Evolutionary conservation across 2,888 invertebrate species (phyloP), one percentile per base, ranked within the genome.

Genomic region (Dryococelus australis): DNA sequence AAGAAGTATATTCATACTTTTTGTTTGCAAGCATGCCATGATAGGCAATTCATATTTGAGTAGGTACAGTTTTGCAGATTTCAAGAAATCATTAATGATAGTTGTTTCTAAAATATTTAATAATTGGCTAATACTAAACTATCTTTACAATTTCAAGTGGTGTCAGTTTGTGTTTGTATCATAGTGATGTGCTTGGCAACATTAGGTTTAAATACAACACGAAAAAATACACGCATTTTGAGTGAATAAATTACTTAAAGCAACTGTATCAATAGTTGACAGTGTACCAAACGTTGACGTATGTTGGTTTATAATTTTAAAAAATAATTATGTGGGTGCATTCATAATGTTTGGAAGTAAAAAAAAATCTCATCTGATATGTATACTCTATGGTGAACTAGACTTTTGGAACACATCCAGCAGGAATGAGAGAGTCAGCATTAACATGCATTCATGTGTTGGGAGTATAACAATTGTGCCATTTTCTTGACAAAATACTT

Each of bases 221-320:
- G 4, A 35, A 35, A 35, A 35, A 35, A 3, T 35, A 35, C 35
- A 35, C 1, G 35, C 35, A 35, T 35, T 35, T 35, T 35, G 35
- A 35, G 35, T 4, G 4, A 35, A 35, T 1, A 35, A 35, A 35
- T 20, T 65, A 16, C 20, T 24, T 85, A 43, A 85, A 47, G 85
- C 47, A 43, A 24, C 43, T 43, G 20, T 26, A 85, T 47, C 85
- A 43, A 16, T 85, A 35, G 43, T 85, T 85, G 85, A 85, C 85
- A 85, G n/a, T 43, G 20, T 26, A 85, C 85, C 85, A 43, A 16
- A 47, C 4, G 43, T 85, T 85, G 85, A 85, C 85, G 47, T 85
- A 16, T 85, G 8, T 26, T 65, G n/a, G 20, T 16, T 65, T 12
- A 65, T 65, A 43, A 85, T n/a, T n/a, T n/a, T 13, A 43, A 85